phyloP scores from a whole-genome alignment of 2,797 vertebrate genomes.

The Enteromius mattozi region DNA sequence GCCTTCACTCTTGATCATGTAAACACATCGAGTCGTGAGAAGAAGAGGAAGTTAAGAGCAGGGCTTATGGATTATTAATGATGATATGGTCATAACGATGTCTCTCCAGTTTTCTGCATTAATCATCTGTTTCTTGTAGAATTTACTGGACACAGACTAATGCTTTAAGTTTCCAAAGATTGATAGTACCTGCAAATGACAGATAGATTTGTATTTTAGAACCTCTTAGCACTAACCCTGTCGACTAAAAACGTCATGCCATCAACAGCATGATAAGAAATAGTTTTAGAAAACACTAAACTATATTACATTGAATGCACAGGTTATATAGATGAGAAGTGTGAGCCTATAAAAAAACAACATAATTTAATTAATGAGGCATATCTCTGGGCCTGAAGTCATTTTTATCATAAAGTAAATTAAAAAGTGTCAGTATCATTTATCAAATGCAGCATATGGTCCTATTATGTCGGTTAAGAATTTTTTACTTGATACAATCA shows the following conservation, averaged over 20 bases:
- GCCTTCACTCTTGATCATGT: background rate
- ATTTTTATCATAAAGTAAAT: conserved; percentile 3
- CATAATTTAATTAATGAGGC: conserved; percentile 9
- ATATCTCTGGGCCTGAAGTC: background rate
- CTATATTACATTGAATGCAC: background rate
- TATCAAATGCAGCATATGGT: conserved; percentile 3
- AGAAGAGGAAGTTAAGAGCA: background rate
- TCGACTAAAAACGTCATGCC: background rate
- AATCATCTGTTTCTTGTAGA: background rate
- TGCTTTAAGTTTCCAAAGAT: background rate
- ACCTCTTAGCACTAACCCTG: background rate
- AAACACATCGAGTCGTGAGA: background rate
- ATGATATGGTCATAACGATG: background rate
- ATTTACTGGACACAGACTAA: background rate
- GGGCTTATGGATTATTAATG: conserved; percentile 15
- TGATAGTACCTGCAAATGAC: background rate
- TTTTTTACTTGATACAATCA: background rate
- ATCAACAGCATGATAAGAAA: background rate
- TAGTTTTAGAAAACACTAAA: background rate
- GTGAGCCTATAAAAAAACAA: background rate
- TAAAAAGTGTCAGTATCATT: background rate
- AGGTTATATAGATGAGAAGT: background rate
- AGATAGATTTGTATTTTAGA: background rate
- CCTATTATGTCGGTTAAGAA: background rate
- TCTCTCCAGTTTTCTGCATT: background rate